phyloP scores from a whole-genome alignment of 2,797 vertebrate genomes.

The Pseudomugil gertrudae region DNA sequence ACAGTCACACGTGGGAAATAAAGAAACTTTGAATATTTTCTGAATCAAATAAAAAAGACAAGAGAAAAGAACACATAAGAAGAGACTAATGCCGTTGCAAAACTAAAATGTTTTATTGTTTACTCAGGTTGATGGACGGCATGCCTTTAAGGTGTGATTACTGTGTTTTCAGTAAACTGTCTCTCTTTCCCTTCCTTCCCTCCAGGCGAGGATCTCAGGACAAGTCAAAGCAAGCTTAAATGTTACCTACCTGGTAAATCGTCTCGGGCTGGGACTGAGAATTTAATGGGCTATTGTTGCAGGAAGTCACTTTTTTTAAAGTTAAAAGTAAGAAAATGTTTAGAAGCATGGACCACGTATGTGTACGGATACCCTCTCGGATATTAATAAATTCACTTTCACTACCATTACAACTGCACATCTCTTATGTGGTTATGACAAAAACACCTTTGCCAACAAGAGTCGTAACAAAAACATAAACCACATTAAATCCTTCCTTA shows the following conservation, averaged over 20 bases:
- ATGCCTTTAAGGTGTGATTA: constrained; percentile 58
- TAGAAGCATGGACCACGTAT: neutral
- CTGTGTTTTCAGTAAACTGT: constrained; percentile 52
- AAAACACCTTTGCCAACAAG: too few species aligned
- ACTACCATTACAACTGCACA: too few species aligned
- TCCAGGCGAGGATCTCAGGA: constrained; percentile 52
- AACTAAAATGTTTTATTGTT: constrained; percentile 24
- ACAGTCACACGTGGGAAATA: constrained; percentile 28
- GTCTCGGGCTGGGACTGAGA: constrained; percentile 35
- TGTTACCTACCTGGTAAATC: constrained; percentile 40
- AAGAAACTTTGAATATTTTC: constrained; percentile 18
- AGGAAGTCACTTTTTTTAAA: constrained; percentile 25
- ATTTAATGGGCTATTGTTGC: constrained; percentile 35
- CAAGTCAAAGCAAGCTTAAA: constrained; percentile 63
- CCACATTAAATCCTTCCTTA: too few species aligned
- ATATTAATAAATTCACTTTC: too few species aligned
- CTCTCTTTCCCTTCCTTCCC: constrained; percentile 53
- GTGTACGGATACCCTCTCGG: too few species aligned
- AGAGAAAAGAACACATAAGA: neutral
- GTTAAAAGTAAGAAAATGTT: neutral
- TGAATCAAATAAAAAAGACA: constrained; percentile 18
- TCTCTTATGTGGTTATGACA: too few species aligned
- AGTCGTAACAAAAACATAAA: too few species aligned
- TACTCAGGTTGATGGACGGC: constrained; percentile 32
- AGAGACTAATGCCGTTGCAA: neutral